phyloP scores from a whole-genome alignment of 2,888 invertebrate genomes.

The Asteroscopus sphinx region DNA sequence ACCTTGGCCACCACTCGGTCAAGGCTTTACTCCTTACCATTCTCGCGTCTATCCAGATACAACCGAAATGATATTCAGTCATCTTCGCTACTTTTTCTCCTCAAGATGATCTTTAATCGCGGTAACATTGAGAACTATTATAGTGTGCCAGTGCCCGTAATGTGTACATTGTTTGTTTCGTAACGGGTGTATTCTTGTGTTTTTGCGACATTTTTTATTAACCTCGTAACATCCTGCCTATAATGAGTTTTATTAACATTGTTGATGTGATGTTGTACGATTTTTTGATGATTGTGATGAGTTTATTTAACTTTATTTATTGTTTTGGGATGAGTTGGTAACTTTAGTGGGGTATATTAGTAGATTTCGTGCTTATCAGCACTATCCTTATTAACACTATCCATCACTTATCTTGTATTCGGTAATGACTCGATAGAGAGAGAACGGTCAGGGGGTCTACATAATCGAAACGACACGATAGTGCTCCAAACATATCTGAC shows the following conservation, averaged over 20 bases:
- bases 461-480: too few species aligned
- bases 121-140: conserved; percentile 19
- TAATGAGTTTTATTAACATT: conserved; percentile 46
- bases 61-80: background rate
- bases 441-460: too few species aligned
- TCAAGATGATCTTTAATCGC: conserved; percentile 14
- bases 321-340: conserved; percentile 6
- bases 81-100: background rate
- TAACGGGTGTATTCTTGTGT: conserved; percentile 28
- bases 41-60: too few species aligned
- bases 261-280: conserved; percentile 31
- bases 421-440: too few species aligned
- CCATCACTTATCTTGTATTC: too few species aligned
- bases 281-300: too few species aligned
- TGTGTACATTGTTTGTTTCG: conserved; percentile 37
- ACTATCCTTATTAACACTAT: too few species aligned
- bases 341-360: background rate
- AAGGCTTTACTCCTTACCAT: too few species aligned
- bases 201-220: conserved; percentile 50
- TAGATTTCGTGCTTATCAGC: too few species aligned
- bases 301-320: conserved; percentile 9
- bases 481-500: too few species aligned
- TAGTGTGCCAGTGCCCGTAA: conserved; percentile 18
- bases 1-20: too few species aligned
- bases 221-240: conserved; percentile 46